phyloP scores from a whole-genome alignment of 2,113 vertebrate genomes.

The Connochaetes taurinus region DNA sequence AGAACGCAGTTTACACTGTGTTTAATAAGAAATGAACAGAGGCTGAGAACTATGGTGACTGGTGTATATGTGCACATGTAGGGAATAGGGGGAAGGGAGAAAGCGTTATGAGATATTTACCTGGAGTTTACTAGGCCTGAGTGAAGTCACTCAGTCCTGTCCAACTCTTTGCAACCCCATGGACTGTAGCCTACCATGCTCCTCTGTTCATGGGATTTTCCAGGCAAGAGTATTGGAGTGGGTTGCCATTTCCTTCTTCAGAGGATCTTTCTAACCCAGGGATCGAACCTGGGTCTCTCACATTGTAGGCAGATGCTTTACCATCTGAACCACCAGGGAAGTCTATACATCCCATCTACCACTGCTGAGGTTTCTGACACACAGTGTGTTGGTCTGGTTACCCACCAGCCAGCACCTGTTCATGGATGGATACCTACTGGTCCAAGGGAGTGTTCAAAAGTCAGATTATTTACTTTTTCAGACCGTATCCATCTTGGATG shows the following conservation, averaged over 20 bases:
- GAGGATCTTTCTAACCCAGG: neutral
- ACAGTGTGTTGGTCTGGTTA: neutral
- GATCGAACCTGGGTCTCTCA: accelerated
- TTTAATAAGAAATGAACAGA: neutral
- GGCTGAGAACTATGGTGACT: neutral
- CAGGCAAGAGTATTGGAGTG: neutral
- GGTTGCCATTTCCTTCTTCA: neutral
- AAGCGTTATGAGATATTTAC: neutral
- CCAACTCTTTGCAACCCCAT: neutral
- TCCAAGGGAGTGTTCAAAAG: neutral
- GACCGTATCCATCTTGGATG: too few relatives aligned
- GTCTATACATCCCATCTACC: neutral
- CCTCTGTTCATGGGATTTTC: neutral
- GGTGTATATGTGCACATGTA: accelerated
- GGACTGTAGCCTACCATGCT: neutral
- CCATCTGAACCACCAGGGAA: neutral
- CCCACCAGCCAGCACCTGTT: neutral
- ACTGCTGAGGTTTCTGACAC: neutral
- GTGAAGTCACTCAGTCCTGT: neutral
- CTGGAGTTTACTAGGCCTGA: neutral
- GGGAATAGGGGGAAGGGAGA: neutral
- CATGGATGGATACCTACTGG: neutral
- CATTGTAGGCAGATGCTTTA: neutral
- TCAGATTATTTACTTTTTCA: neutral
- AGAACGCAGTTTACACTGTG: neutral